Evolutionary conservation across 2,797 vertebrate species (phyloP).

Genomic region (Acridotheres tristis): DNA sequence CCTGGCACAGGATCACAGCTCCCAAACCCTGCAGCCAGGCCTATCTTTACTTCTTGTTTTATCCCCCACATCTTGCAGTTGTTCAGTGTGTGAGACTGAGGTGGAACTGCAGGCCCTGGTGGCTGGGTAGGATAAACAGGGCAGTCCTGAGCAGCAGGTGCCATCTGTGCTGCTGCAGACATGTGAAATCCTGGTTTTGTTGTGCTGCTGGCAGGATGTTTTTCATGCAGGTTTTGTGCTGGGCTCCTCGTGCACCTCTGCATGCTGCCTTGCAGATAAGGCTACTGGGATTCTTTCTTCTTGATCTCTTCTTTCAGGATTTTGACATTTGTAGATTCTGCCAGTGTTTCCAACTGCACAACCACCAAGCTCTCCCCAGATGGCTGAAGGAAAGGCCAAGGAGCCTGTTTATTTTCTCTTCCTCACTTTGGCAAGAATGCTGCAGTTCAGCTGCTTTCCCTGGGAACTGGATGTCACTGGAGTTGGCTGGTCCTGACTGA

Average conservation of each 20-base stretch:
- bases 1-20: neutral
- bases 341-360: neutral
- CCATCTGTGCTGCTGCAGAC: slow-evolving; percentile 26
- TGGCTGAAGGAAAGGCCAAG: neutral
- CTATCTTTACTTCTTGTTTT: neutral
- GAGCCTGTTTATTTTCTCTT: neutral
- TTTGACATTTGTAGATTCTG: neutral
- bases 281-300: neutral
- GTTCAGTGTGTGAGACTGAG: neutral
- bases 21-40: neutral
- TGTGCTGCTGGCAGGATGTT: neutral
- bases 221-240: neutral
- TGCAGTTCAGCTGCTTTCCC: neutral
- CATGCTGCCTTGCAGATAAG: neutral
- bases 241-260: neutral
- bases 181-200: neutral
- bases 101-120: neutral
- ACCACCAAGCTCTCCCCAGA: neutral
- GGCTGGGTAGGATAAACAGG: neutral
- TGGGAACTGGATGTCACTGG: neutral
- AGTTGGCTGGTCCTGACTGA: neutral
- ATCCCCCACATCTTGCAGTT: neutral
- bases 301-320: neutral
- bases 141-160: slow-evolving; percentile 3
- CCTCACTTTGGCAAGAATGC: neutral